Evolutionary conservation across 1,140 invertebrate genomes (phyloP), one percentile per base, ranked within the genome.

Genomic region (Heliothis virescens): DNA sequence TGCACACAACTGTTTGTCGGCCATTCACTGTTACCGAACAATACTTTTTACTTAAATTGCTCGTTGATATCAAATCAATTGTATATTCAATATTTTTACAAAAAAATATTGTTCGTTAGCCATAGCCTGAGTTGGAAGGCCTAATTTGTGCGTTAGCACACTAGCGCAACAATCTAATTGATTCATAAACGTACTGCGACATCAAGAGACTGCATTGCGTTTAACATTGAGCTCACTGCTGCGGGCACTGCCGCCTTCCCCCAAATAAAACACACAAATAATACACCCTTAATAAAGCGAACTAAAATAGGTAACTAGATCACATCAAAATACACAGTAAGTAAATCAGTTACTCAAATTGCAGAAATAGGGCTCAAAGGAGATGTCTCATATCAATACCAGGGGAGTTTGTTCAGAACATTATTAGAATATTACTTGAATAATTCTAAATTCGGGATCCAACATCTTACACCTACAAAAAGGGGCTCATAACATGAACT

Each of bases 101-200:
- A 60, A 78, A 86, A 86, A 83, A 86, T 89, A 88, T 86, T 86
- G 87, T 87, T 92, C 89, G 90, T 90, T 89, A 92, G 91, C 89
- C 89, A 76, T 85, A 85, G 86, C 87, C 89, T 84, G 88, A 76
- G 82, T 80, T 84, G 78, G 88, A 83, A 87, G 86, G 86, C 89
- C 87, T 92, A 90, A 90, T 88, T 83, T 93, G 94, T 94, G 92
- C 92, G 94, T 95, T 95, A 93, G 95, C 95, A 95, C 93, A 95
- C 93, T 94, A 94, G 92, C 92, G 86, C 89, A 92, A 92, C 82
- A 91, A 92, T 91, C 86, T 89, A 85, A 94, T 92, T 92, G 86
- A 87, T 92, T 92, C 87, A 88, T 87, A 87, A 87, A 94, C 93
- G 88, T 94, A 94, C 93, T 94, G 92, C 90, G 92, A 94, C 92